Percentiles rank a stretch among this genome's conserved stretches.
phyloP scores from a whole-genome alignment of 2,888 invertebrate species.

The Emmelina monodactyla region DNA sequence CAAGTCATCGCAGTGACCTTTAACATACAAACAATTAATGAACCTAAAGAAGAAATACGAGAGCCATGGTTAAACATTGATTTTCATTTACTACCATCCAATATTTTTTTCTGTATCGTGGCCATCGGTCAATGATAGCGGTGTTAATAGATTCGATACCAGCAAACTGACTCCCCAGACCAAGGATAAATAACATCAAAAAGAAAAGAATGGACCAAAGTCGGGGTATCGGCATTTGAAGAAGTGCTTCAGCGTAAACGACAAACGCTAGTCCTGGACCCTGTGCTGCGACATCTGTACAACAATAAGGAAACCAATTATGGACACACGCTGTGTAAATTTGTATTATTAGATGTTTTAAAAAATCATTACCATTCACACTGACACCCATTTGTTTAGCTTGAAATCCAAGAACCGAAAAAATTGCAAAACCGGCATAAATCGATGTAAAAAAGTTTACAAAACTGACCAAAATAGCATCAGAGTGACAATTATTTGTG shows the following conservation, averaged over 20 bases:
- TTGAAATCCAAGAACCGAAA: conserved; percentile 79
- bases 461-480: conserved; percentile 75
- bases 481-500: conserved; percentile 75
- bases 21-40: no score
- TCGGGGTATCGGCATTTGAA: conserved; percentile 74
- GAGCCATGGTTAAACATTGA: no score
- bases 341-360: background rate
- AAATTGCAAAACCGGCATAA: conserved; percentile 82
- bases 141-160: conserved; percentile 76
- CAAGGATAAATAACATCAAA: conserved; percentile 75
- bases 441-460: conserved; percentile 77
- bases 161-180: conserved; percentile 75
- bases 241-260: conserved; percentile 78
- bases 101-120: conserved; percentile 66
- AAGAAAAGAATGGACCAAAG: conserved; percentile 77
- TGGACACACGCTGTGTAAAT: no score
- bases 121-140: conserved; percentile 72
- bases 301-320: no score
- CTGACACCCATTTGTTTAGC: conserved; percentile 71
- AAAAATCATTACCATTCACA: conserved; percentile 52
- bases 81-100: conserved; percentile 61
- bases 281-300: conserved; percentile 68
- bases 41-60: no score
- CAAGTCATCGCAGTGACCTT: conserved; percentile 74
- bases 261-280: conserved; percentile 80